phyloP scores from a whole-genome alignment of 2,888 invertebrate genomes.

The Acanthosepion pharaonis region DNA sequence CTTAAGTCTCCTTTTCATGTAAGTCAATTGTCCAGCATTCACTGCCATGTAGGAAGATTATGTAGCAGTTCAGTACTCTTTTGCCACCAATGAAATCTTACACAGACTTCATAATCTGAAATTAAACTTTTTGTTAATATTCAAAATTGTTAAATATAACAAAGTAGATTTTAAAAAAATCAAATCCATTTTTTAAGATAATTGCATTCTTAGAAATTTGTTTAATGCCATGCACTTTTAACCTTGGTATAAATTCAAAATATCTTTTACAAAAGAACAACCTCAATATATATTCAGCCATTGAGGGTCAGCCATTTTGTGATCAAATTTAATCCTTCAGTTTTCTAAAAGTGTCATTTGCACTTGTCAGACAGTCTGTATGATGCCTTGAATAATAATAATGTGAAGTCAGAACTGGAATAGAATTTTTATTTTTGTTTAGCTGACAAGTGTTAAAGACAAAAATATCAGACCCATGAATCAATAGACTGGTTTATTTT shows the following conservation, averaged over 20 bases:
- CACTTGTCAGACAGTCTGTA: background rate
- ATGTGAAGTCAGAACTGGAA: no score
- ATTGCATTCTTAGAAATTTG: background rate
- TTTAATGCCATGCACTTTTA: background rate
- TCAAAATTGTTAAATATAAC: background rate
- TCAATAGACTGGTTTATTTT: no score
- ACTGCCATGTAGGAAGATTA: no score
- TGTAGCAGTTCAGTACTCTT: no score
- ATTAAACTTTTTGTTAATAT: background rate
- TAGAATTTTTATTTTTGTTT: no score
- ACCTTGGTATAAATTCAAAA: background rate
- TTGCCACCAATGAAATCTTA: background rate
- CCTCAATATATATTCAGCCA: background rate
- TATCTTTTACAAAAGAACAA: background rate
- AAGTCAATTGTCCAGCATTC: no score
- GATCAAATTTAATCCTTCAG: background rate
- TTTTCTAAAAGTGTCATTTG: background rate
- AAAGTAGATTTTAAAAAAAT: background rate
- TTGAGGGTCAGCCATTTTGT: background rate
- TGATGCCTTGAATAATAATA: background rate
- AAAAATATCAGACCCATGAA: no score
- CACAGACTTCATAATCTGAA: background rate
- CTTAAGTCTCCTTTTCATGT: no score
- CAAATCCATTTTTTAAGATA: background rate
- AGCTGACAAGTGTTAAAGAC: no score